phyloP scores from a whole-genome alignment of 2,888 invertebrate genomes.

The Thereva nobilitata region DNA sequence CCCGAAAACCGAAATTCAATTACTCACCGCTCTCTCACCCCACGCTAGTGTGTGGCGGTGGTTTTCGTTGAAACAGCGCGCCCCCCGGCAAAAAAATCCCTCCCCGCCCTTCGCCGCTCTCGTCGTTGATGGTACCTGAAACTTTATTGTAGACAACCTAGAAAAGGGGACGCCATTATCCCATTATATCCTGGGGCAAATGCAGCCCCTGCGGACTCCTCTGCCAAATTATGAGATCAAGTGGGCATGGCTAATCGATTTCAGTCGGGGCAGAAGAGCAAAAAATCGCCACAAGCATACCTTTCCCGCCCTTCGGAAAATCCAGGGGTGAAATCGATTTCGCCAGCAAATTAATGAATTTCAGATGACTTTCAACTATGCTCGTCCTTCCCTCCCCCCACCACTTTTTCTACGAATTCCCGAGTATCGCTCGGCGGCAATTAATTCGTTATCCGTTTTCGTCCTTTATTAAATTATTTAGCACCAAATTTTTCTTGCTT shows the following conservation, averaged over 20 bases:
- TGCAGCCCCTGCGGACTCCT: slow-evolving; percentile 25
- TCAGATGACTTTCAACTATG: slow-evolving; percentile 34
- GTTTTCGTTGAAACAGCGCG: too few species aligned
- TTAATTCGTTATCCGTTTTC: slow-evolving; percentile 3
- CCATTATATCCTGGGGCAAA: slow-evolving; percentile 18
- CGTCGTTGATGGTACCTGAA: too few species aligned
- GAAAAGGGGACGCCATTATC: slow-evolving; percentile 5
- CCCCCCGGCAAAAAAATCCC: too few species aligned
- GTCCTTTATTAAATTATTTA: not conserved
- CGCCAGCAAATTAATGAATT: slow-evolving; percentile 39
- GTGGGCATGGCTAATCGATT: slow-evolving; percentile 56
- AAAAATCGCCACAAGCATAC: slow-evolving; percentile 11
- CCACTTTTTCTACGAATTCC: not conserved
- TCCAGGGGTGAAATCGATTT: slow-evolving; percentile 36
- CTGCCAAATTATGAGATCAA: slow-evolving; percentile 54
- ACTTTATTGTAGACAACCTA: too few species aligned
- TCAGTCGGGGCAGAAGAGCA: slow-evolving; percentile 42
- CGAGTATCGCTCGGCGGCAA: not conserved
- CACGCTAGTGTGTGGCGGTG: not conserved
- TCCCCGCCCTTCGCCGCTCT: too few species aligned
- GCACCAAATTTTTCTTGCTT: not conserved
- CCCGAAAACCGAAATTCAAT: slow-evolving; percentile 9
- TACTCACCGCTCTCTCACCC: not conserved
- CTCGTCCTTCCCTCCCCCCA: slow-evolving; percentile 3
- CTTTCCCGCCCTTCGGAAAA: not conserved